Percentiles rank a stretch among this genome's conserved stretches.
Evolutionary conservation across 53 echinoderm and acorn worm genomes (phyloP).

Genomic region (Arbacia lixula): DNA sequence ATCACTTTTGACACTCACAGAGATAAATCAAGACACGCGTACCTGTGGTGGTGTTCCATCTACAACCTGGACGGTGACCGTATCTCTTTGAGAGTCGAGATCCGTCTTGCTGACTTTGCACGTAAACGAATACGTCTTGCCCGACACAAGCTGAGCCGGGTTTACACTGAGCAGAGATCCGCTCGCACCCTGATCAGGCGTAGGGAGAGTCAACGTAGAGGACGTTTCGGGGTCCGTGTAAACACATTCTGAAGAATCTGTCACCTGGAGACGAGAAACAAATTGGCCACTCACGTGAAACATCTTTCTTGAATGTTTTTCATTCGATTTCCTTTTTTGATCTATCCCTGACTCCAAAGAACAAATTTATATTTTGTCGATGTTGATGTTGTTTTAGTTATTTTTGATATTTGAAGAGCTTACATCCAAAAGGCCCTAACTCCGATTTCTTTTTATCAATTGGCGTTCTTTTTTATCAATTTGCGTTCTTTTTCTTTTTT

Average conservation of each 20-base stretch:
- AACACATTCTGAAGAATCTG: neutral
- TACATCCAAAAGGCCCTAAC: too few species aligned
- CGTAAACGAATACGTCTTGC: conserved; percentile 22
- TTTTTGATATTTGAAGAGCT: too few species aligned
- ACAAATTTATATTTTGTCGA: too few species aligned
- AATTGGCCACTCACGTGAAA: too few species aligned
- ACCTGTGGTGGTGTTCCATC: conserved; percentile 4
- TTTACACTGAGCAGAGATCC: neutral
- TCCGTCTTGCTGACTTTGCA: neutral
- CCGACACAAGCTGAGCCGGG: neutral
- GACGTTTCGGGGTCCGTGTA: neutral
- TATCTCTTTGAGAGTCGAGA: neutral
- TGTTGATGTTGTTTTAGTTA: too few species aligned
- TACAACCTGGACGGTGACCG: neutral
- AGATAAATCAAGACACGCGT: neutral
- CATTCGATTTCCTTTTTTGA: too few species aligned
- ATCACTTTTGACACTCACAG: too few species aligned
- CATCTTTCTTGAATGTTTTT: too few species aligned
- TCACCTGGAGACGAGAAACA: neutral
- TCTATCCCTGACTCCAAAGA: too few species aligned
- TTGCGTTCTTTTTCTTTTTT: too few species aligned
- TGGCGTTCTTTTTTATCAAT: too few species aligned
- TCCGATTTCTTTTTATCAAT: too few species aligned
- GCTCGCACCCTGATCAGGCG: neutral
- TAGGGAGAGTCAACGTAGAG: neutral